Evolutionary conservation across 1,140 invertebrate genomes (phyloP), one percentile per base, ranked within the genome.

Genomic region (Hylyphantes graminicola): DNA sequence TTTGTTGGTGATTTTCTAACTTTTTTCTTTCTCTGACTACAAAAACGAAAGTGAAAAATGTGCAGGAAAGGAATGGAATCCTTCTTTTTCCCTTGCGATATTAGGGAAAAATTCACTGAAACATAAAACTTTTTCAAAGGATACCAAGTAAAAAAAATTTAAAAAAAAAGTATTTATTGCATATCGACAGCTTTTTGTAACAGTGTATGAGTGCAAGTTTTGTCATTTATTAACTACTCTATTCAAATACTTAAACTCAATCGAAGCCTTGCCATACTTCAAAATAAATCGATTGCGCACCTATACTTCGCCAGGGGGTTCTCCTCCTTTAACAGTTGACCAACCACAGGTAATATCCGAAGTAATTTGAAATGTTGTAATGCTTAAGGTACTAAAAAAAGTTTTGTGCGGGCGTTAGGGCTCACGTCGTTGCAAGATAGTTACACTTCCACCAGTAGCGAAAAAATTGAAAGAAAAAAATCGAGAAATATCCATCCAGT

Each of bases 401-500:
- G 68, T 70, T 70, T 74, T 74, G 55, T 35, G 48, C 72, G 13
- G 54, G n/a, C 55, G 19, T 35, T 74, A 48, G 15, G 13, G 55
- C 17, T 17, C 59, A 53, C 15, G 55, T 55, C 53, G 35, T 15
- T 53, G 17, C 54, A 51, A 35, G 21, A 15, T 50, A 76, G 35
- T 59, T 21, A 50, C 68, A n/a, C 19, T 9, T n/a, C n/a, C 12
- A 51, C n/a, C 12, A 51, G 59, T 0, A 17, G 21, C 11, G 53
- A 63, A 76, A 50, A 51, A 50, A 50, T 21, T 61, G 21, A 76
- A 76, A 76, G 51, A 70, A 70, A 53, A 76, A 50, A 19, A 57
- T 50, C 64, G 64, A 61, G 74, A 76, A 76, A 76, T 64, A 76
- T 76, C 74, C 74, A 76, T 76, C 74, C 74, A 76, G 74, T 76